A percentile compares a stretch with the other conserved stretches of the same genome.
These are phyloP conservation scores for Chromobotia macracanthus DNA, from an alignment of 2,797 vertebrate genomes.

Conservation along the genomic window DNA sequence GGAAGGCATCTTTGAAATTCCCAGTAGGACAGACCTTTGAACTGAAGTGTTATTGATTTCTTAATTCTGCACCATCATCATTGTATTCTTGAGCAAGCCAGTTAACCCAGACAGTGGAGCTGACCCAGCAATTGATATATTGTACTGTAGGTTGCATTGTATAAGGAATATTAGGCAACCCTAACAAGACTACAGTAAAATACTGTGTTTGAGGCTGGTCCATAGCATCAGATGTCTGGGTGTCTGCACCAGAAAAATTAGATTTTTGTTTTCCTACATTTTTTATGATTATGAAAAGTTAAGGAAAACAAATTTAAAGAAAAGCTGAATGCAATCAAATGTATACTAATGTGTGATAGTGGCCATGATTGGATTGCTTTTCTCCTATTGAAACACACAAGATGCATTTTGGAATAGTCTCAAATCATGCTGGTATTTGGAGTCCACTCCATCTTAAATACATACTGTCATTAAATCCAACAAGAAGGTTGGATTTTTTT, in stretches of 20 bases:
- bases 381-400: not conserved
- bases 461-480: no score
- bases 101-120: not conserved
- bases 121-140: not conserved
- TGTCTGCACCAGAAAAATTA: not conserved
- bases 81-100: not conserved
- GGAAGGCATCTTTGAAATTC: not conserved
- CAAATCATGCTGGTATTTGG: not conserved
- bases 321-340: not conserved
- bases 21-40: slow-evolving; percentile 12
- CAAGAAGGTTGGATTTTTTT: no score
- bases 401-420: not conserved
- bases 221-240: no score
- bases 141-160: not conserved
- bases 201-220: not conserved
- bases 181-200: not conserved
- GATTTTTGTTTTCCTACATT: no score
- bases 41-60: slow-evolving; percentile 18
- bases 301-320: not conserved
- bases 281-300: no score
- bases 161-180: not conserved
- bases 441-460: no score
- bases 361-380: not conserved
- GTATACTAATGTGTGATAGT: no score
- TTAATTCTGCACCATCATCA: not conserved